A percentile compares a stretch with the other conserved stretches of the same genome.
Evolutionary conservation across 2,888 invertebrate genomes (phyloP).

Genomic region (Herminia tarsipennalis): DNA sequence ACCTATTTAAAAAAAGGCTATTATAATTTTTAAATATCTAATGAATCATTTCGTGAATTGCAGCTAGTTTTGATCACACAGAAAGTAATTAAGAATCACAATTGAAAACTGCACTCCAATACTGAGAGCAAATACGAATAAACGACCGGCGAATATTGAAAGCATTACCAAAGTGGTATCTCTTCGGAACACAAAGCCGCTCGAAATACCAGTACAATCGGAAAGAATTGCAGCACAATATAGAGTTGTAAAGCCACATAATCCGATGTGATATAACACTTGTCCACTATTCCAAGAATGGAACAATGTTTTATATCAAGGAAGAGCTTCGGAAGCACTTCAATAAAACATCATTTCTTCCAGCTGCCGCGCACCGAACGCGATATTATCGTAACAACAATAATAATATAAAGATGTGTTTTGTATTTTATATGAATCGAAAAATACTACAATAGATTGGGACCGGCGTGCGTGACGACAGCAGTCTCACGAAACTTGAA

Average conservation of each 20-base stretch:
- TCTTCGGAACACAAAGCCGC: slow-evolving; percentile 34
- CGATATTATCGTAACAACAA: slow-evolving; percentile 50
- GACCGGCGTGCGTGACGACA: no score
- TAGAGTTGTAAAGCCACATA: slow-evolving; percentile 43
- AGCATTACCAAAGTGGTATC: slow-evolving; percentile 35
- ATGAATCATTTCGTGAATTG: no score
- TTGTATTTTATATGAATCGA: slow-evolving; percentile 31
- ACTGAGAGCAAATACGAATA: slow-evolving; percentile 22
- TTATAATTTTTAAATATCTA: no score
- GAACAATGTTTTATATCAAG: slow-evolving; percentile 49
- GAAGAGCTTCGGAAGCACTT: slow-evolving; percentile 53
- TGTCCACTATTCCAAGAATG: slow-evolving; percentile 47
- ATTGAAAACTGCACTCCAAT: slow-evolving; percentile 21
- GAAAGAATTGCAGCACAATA: slow-evolving; percentile 44
- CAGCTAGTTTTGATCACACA: slow-evolving; percentile 12
- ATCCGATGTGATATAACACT: slow-evolving; percentile 44
- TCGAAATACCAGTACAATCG: slow-evolving; percentile 32
- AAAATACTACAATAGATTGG: slow-evolving; percentile 21
- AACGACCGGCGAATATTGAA: slow-evolving; percentile 28
- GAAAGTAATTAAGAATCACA: slow-evolving; percentile 8
- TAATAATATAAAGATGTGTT: slow-evolving; percentile 42
- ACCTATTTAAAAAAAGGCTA: no score
- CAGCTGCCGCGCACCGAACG: slow-evolving; percentile 38
- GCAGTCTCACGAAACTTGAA: no score
- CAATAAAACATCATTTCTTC: slow-evolving; percentile 55